Evolutionary conservation across 2,797 vertebrate genomes (phyloP), one percentile per base, ranked within the genome.

Genomic region (Cryptoblepharus egeriae): DNA sequence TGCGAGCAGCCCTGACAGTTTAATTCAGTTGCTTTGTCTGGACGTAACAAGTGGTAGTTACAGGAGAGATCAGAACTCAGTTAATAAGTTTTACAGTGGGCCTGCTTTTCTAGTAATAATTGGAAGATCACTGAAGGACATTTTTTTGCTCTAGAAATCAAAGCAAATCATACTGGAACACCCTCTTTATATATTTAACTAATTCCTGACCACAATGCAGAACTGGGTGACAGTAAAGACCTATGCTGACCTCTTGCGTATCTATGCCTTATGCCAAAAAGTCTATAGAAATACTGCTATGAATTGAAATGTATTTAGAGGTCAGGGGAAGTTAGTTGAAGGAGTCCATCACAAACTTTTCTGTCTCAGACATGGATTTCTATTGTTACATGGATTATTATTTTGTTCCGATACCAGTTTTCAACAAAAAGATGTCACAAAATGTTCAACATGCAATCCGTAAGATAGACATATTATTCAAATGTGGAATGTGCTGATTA

Each of bases 21-120:
- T 18, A 1, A 30, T 79, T 80, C 81, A 61, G 58, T 77, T 26
- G 68, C 75, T 80, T 82, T 82, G 75, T n/a, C 75, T 80, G 77
- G 85, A 79, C 26, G 49, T 79, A 67, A 60, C 1, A 18, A 83
- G 81, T 64, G 79, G 63, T 82, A 84, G 88, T 78, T 67, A 69
- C 71, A 69, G 77, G 32, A 85, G 73, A 80, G 79, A 82, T 1
- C 22, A 35, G 42, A 70, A 57, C 28, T 70, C 72, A 5, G 3
- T 68, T 88, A 83, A 79, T 42, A 75, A 64, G 49, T n/a, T 74
- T 75, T 12, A n/a, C 24, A 64, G 58, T 67, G 57, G 49, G 55
- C 30, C 76, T 4, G 11, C 55, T 74, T 75, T 49, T 35, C 74
- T 32, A 32, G 39, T 77, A 75, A 85, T 0, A 15, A 84, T 24